Base-by-base conservation (phyloP, 2,888 invertebrate species). In the Yponomeuta malinellus region DNA sequence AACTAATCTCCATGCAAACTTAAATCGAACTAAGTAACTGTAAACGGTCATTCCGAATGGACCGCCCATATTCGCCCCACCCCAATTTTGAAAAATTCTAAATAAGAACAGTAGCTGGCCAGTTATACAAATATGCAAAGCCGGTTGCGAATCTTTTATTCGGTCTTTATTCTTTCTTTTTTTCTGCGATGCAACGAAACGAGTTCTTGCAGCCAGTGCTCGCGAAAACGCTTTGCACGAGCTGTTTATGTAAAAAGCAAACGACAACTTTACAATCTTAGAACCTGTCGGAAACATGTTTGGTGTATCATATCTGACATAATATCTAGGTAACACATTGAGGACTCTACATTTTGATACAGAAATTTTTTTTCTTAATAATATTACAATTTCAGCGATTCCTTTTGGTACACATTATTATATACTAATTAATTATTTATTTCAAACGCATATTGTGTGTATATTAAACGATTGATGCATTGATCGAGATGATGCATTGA, bases 171-270 rank as follows among this genome's bases (percentile, higher is more conserved):
- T 65, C 33, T 33, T 67, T 67, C 43, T 67, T 68, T 67, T 68
- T 68, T 68, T 68, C 43, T 23, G 37, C 23, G 23, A 68, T 68
- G 68, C 68, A 48, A 23, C 43, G 48, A 23, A 43, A 68, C 68
- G 48, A 68, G 68, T 37, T 68, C 68, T 68, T 68, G 68, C 68
- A 68, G 68, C 68, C 68, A 15, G 68, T 65, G 65, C 65, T 65
- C 65, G 33, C 48, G 43, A 68, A 68, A 68, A 15, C 68, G 68
- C 29, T 64, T 64, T 63, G 64, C 63, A 68, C 48, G 75, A 68
- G 70, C 71, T 69, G 63, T 68, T 71, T 76, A 71, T 75, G 78
- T 73, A 73, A 73, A 73, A 68, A 52, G 29, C 69, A 67, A 72
- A 70, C 52, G 52, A 59, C 52, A 12, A 15, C 52, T 59, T 12